These are phyloP conservation scores for Hemaris fuciformis DNA, from an alignment of 2,888 invertebrate genomes.

Conservation along the genomic window DNA sequence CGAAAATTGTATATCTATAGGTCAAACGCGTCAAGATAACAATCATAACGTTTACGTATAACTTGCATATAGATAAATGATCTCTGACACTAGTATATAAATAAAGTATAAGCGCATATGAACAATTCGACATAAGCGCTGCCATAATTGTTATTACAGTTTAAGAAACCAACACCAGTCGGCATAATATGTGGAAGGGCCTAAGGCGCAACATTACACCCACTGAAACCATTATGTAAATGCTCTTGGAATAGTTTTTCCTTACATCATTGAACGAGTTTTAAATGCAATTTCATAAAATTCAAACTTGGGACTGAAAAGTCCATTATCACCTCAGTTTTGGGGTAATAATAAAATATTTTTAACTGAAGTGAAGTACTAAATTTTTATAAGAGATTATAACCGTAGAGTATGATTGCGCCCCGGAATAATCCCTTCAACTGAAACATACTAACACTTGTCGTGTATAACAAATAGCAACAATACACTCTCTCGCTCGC, in stretches of 20 bases:
- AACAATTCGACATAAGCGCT: constrained; percentile 1
- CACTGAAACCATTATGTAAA: no score
- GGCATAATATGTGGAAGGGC: neutral
- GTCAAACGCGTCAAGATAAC: neutral
- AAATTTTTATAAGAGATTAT: neutral
- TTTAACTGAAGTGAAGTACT: neutral
- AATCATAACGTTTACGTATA: neutral
- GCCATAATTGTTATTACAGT: constrained; percentile 4
- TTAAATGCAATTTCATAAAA: no score
- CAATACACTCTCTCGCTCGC: constrained; percentile 28
- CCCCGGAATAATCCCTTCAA: neutral
- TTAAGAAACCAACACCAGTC: neutral
- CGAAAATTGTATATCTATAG: neutral
- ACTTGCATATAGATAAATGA: neutral
- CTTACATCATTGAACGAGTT: no score
- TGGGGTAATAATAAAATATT: neutral
- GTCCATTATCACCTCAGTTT: neutral
- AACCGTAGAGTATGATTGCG: neutral
- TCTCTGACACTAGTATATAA: neutral
- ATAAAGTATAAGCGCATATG: neutral
- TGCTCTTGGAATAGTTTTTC: neutral
- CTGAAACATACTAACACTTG: neutral
- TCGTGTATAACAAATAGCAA: constrained; percentile 1
- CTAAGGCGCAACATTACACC: no score
- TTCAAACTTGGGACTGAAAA: no score